Percentiles rank a stretch among this genome's conserved stretches.
Conservation (phyloP, 2,113 vertebrate species). For the Myrmecophaga tridactyla region DNA sequence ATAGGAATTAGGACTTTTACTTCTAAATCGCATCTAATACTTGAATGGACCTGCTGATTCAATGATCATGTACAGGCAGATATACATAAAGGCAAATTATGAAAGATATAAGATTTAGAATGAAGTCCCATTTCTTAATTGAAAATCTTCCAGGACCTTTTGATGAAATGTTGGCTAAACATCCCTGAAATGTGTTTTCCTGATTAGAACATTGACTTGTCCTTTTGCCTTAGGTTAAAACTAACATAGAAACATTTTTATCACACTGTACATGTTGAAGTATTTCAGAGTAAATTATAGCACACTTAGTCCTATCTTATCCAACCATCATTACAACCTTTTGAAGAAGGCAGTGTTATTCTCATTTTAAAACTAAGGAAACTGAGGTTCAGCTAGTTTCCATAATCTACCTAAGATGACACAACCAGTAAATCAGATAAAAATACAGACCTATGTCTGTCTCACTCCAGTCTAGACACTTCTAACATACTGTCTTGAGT, state of each 20-base stretch:
- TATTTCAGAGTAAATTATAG: background rate
- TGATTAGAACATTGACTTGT: background rate
- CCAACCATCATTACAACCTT: background rate
- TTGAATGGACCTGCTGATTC: background rate
- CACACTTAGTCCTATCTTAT: background rate
- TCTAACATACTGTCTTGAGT: background rate
- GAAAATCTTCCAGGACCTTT: background rate
- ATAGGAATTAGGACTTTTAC: background rate
- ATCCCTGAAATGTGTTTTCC: background rate
- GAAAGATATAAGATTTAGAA: background rate
- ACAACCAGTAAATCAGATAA: background rate
- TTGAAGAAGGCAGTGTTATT: background rate
- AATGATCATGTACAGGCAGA: background rate
- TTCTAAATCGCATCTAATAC: background rate
- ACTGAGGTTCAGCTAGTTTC: background rate
- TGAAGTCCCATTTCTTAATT: background rate
- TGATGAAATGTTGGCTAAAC: background rate
- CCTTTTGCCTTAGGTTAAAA: background rate
- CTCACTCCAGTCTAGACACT: background rate
- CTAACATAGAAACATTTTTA: background rate
- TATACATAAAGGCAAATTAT: background rate
- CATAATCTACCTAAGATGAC: background rate
- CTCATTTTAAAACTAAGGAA: background rate
- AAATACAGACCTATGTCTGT: background rate
- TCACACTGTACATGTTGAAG: background rate